Evolutionary conservation across 2,797 vertebrate species (phyloP).

Genomic region (Malacoctenus gilli): DNA sequence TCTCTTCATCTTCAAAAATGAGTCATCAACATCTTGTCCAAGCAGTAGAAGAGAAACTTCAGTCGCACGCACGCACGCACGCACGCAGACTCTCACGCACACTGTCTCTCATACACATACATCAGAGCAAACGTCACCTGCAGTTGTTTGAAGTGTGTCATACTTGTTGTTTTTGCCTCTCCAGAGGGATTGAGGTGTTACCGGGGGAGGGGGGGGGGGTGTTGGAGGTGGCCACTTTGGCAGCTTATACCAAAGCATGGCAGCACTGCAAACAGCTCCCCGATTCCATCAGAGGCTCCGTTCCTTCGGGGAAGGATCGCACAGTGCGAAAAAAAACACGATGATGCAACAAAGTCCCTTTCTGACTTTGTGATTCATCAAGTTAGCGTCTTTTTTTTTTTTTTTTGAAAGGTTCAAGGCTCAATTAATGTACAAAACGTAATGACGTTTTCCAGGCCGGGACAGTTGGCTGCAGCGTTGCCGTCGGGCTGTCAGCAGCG

Average conservation of each 20-base stretch:
- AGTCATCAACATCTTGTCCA: constrained; percentile 48
- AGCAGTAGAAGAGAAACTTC: constrained; percentile 40
- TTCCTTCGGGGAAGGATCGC: constrained; percentile 9
- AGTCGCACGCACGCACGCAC: constrained; percentile 14
- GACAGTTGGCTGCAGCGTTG: constrained; percentile 30
- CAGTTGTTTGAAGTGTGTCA: constrained; percentile 59
- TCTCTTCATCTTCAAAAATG: constrained; percentile 55
- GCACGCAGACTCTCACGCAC: constrained; percentile 15
- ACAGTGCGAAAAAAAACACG: not conserved
- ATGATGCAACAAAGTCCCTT: too few species aligned
- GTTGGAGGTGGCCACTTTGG: constrained; percentile 26
- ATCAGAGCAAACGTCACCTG: constrained; percentile 53
- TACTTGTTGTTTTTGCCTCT: constrained; percentile 58
- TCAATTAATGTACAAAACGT: constrained; percentile 18
- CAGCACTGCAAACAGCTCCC: not conserved
- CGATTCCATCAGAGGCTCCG: not conserved
- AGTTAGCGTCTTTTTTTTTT: too few species aligned
- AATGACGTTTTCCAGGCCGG: constrained; percentile 26
- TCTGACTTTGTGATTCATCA: too few species aligned
- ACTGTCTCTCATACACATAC: constrained; percentile 5
- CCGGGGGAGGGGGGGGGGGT: constrained; percentile 6
- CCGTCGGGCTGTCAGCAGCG: constrained; percentile 8
- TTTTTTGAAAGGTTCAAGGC: too few species aligned
- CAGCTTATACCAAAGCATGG: constrained; percentile 22
- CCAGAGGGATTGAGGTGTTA: constrained; percentile 46